phyloP scores from a whole-genome alignment of 1,140 invertebrate genomes.

The Aphidius gifuensis region DNA sequence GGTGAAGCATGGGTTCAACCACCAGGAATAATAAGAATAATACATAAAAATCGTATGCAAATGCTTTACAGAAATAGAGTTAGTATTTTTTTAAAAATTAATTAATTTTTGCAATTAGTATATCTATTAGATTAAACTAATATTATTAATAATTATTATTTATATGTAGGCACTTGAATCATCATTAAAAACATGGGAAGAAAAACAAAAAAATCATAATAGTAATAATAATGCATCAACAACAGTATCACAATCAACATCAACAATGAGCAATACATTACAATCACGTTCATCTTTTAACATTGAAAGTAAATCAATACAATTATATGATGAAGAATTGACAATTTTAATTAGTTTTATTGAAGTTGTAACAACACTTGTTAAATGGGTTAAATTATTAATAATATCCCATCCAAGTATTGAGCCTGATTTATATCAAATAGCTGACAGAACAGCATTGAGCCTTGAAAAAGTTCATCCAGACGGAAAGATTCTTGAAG shows the following conservation, averaged over 20 bases:
- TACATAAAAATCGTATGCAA: constrained; percentile 95
- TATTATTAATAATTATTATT: constrained; percentile 10
- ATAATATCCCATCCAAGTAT: constrained; percentile 64
- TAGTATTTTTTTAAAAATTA: constrained; percentile 33
- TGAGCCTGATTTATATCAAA: constrained; percentile 67
- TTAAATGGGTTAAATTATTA: constrained; percentile 79
- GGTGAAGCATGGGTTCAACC: constrained; percentile 98
- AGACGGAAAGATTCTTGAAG: constrained; percentile 73
- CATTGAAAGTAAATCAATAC: constrained; percentile 35
- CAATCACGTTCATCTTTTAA: constrained; percentile 37
- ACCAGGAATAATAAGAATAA: constrained; percentile 90
- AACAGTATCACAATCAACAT: constrained; percentile 45
- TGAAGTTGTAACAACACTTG: constrained; percentile 74
- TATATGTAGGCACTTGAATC: constrained; percentile 74
- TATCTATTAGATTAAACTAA: constrained; percentile 5
- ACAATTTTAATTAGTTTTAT: constrained; percentile 74
- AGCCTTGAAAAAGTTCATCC: constrained; percentile 80
- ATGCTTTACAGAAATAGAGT: constrained; percentile 89
- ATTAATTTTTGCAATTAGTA: constrained; percentile 3
- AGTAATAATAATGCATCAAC: constrained; percentile 51
- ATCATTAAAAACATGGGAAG: constrained; percentile 87
- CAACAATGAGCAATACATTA: constrained; percentile 41
- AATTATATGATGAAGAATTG: constrained; percentile 67
- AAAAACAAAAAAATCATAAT: constrained; percentile 69
- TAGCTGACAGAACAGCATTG: constrained; percentile 69